Conservation (phyloP, 2,888 invertebrate genomes). For the Allophyes oxyacanthae region DNA sequence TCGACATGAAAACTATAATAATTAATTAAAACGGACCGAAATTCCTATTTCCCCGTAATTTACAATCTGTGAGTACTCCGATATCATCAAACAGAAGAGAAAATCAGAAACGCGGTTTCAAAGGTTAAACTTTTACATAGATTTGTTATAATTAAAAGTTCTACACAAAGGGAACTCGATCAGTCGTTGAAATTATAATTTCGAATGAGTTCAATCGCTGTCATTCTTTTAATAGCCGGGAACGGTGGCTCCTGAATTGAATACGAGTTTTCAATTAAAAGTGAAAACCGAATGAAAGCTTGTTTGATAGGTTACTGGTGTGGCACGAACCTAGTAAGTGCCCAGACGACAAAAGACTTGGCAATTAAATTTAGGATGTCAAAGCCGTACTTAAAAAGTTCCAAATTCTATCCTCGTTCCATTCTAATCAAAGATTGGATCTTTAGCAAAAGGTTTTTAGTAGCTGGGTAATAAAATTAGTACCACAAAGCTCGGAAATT, state of each 20-base stretch:
- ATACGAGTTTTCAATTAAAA: constrained; percentile 68
- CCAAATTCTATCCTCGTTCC: constrained; percentile 40
- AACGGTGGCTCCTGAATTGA: constrained; percentile 55
- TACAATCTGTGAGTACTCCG: constrained; percentile 1
- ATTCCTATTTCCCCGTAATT: neutral
- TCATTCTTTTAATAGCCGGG: constrained; percentile 55
- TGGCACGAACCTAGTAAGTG: constrained; percentile 46
- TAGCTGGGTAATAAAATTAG: constrained; percentile 24
- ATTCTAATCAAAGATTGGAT: constrained; percentile 34
- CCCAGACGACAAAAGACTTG: constrained; percentile 62
- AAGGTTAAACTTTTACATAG: constrained; percentile 29
- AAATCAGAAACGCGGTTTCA: constrained; percentile 17
- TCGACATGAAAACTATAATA: too few relatives aligned
- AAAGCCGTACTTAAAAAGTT: constrained; percentile 47
- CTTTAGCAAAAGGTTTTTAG: constrained; percentile 11
- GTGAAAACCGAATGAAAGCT: constrained; percentile 57
- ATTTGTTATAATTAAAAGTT: constrained; percentile 48
- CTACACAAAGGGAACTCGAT: constrained; percentile 42
- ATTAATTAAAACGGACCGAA: too few relatives aligned
- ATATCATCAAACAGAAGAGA: constrained; percentile 17
- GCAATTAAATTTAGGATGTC: constrained; percentile 64
- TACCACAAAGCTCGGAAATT: constrained; percentile 17
- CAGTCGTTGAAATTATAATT: constrained; percentile 57
- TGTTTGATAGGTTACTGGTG: constrained; percentile 57
- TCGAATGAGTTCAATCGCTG: constrained; percentile 58